Evolutionary conservation across 2,797 vertebrate genomes (phyloP), one percentile per base, ranked within the genome.

Genomic region (Ctenochaetus hawaiiensis): DNA sequence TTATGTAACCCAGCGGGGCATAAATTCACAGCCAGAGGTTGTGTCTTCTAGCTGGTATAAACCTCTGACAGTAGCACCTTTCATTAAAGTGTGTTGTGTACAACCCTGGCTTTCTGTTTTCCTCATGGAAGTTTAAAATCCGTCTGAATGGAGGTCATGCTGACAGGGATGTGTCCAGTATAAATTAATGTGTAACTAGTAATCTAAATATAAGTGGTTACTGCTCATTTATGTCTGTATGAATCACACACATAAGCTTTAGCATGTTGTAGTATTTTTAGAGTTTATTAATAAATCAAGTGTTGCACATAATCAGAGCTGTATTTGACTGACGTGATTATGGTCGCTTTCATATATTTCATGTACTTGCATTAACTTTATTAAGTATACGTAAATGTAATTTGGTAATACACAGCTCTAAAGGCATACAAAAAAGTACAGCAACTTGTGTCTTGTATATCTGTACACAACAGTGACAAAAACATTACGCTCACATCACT

Each of bases 101-200:
- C 44, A 8, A n/a, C 62, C 1, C 43, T 39, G 13, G 51, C 20
- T 39, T 47, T 66, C 16, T 14, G 49, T 51, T 12, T 0, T 22
- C 8, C 10, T 61, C 22, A 16, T 16, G 39, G 14, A 51, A 10
- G 3, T 4, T 4, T 34, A 44, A 37, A 12, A 30, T 39, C 5
- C n/a, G 18, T 56, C 8, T 57, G 37, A 78, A 57, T 75, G 43
- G 43, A 22, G 59, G 17, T 70, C 30, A 43, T 1, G 8, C 57
- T 59, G 37, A 49, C 22, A 34, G 18, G 1, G 11, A 51, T 67
- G n/a, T 12, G 47, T 37, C 7, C 60, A 54, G 26, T 22, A 23
- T 22, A 47, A 34, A 64, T 56, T 2, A 60, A 22, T 45, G 6
- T 30, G 26, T 5, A 30, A 30, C 26, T 30, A 30, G 2, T 30